These are phyloP conservation scores for Adelphocoris suturalis DNA, from an alignment of 2,888 invertebrate genomes.

Conservation along the genomic window DNA sequence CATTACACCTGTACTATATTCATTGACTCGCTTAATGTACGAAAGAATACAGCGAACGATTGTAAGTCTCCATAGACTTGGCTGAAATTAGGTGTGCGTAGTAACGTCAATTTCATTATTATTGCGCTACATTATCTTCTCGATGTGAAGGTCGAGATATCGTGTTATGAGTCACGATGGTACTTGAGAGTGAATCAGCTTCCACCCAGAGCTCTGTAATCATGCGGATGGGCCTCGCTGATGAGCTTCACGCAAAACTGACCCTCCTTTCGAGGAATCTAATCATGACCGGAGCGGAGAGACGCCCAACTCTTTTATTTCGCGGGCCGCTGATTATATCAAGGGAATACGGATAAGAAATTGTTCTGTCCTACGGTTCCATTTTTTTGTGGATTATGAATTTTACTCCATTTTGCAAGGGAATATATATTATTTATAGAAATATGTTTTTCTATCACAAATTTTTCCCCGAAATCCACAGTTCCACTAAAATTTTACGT, in stretches of 20 bases:
- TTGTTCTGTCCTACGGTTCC: background rate
- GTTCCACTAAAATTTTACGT: too few species aligned
- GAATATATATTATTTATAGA: too few species aligned
- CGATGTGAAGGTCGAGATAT: background rate
- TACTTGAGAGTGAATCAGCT: slow-evolving; percentile 6
- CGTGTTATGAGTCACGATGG: background rate
- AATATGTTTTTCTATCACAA: too few species aligned
- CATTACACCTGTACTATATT: too few species aligned
- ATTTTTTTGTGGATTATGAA: background rate
- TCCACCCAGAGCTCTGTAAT: background rate
- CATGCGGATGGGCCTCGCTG: background rate
- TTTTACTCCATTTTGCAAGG: background rate
- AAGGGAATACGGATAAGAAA: background rate
- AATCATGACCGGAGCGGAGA: background rate
- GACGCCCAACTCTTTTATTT: background rate
- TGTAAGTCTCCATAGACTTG: too few species aligned
- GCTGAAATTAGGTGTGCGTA: too few species aligned
- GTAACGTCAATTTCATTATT: too few species aligned
- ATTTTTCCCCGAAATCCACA: too few species aligned
- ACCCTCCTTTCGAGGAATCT: background rate
- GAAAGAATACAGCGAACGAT: too few species aligned
- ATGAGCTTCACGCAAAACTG: background rate
- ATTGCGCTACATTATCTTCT: too few species aligned
- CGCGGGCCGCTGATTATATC: background rate
- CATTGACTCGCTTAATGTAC: too few species aligned